Conservation (phyloP, 2,113 vertebrate species). For the Picathartes gymnocephalus region DNA sequence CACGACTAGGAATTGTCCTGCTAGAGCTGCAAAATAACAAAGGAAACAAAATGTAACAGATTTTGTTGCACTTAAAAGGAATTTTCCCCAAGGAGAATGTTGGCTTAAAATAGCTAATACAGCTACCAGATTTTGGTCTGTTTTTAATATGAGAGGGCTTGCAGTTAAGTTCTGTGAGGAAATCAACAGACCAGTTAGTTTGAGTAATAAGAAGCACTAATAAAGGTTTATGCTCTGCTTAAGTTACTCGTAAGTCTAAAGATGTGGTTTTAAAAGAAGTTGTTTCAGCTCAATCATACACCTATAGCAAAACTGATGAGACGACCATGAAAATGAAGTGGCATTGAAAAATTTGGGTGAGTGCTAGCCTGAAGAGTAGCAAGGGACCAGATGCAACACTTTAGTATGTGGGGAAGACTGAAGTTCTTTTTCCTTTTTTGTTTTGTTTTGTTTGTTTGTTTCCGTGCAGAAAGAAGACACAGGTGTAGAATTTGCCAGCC, state of each 20-base stretch:
- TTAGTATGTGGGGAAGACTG: neutral
- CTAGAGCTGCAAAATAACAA: neutral
- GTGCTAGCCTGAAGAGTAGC: neutral
- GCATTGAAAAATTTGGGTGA: neutral
- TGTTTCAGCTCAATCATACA: neutral
- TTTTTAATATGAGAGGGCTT: neutral
- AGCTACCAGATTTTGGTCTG: neutral
- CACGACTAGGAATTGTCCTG: neutral
- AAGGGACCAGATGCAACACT: neutral
- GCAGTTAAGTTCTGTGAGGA: neutral
- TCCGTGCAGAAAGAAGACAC: neutral
- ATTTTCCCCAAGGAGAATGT: neutral
- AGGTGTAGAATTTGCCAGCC: neutral
- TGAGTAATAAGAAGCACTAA: neutral
- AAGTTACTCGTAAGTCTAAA: neutral
- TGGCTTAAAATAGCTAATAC: neutral
- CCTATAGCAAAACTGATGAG: neutral
- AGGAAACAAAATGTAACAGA: neutral
- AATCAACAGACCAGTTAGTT: neutral
- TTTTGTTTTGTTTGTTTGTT: neutral
- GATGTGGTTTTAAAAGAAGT: neutral
- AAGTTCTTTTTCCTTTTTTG: neutral
- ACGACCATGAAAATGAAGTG: neutral
- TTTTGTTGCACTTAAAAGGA: neutral
- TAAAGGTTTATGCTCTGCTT: neutral